Conservation (phyloP, 2,113 vertebrate genomes). For the Chiloscyllium plagiosum region DNA sequence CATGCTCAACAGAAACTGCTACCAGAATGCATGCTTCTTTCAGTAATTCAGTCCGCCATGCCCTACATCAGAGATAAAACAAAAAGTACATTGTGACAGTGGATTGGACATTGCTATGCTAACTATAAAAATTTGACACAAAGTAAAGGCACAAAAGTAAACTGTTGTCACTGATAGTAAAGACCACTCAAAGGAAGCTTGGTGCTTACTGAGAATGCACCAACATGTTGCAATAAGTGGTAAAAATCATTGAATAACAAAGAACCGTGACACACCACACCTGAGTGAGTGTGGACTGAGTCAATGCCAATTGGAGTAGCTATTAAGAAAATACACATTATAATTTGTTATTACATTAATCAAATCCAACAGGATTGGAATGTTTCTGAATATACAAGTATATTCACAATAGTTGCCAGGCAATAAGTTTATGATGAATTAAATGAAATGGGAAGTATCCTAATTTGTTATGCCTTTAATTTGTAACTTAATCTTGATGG, state of each 20-base stretch:
- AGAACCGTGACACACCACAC: neutral
- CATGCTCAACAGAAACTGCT: constrained; percentile 67
- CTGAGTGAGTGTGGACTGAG: neutral
- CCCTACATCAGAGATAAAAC: constrained; percentile 46
- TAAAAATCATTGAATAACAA: neutral
- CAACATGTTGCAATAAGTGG: no score
- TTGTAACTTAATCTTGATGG: neutral
- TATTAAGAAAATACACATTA: neutral
- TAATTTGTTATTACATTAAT: neutral
- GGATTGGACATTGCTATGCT: neutral
- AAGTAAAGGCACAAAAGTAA: neutral
- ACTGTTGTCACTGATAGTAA: neutral
- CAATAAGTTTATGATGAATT: neutral
- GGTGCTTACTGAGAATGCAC: neutral
- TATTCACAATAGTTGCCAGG: neutral
- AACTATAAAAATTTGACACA: neutral
- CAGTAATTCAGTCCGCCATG: constrained; percentile 64
- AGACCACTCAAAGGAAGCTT: neutral
- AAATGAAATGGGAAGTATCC: neutral
- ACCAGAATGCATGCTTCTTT: constrained; percentile 64
- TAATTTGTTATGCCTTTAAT: neutral
- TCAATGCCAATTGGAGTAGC: neutral
- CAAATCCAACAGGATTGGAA: neutral
- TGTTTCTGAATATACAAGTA: neutral
- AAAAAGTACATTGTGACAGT: neutral